phyloP scores from a whole-genome alignment of 2,113 vertebrate species.

The Pachyramphus minor region DNA sequence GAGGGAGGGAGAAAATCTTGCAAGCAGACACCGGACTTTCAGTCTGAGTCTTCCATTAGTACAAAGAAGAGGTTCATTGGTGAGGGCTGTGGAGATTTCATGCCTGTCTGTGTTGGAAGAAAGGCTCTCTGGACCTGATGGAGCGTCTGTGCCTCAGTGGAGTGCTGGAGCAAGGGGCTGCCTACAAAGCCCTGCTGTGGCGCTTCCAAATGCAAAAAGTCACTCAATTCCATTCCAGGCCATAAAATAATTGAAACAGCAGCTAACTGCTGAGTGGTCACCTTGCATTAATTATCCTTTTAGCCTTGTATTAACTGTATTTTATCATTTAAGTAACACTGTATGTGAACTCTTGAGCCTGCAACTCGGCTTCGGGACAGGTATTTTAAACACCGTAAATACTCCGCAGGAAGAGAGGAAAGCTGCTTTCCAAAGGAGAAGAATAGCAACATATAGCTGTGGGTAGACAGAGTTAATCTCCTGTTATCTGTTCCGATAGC shows the following conservation, averaged over 20 bases:
- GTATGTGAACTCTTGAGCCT: background rate
- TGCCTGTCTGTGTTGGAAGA: background rate
- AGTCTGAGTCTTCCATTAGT: background rate
- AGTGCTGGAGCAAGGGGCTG: background rate
- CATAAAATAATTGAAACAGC: background rate
- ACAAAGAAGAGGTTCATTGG: background rate
- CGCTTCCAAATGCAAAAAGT: background rate
- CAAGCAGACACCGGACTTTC: background rate
- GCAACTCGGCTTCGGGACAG: background rate
- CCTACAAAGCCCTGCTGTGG: background rate
- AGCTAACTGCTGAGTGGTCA: background rate
- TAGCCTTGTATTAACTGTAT: background rate
- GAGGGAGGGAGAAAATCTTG: background rate
- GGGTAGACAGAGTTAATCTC: background rate
- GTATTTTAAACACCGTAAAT: background rate
- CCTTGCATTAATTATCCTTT: background rate
- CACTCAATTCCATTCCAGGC: background rate
- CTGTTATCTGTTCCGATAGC: background rate
- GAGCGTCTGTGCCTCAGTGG: background rate
- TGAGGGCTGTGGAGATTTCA: background rate
- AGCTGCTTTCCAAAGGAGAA: slow-evolving; percentile 1
- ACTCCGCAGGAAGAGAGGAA: background rate
- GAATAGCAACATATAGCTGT: background rate
- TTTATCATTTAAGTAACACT: background rate
- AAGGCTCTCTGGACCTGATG: background rate